Base-by-base conservation (phyloP, 2,797 vertebrate species). In the Moxostoma hubbsi region DNA sequence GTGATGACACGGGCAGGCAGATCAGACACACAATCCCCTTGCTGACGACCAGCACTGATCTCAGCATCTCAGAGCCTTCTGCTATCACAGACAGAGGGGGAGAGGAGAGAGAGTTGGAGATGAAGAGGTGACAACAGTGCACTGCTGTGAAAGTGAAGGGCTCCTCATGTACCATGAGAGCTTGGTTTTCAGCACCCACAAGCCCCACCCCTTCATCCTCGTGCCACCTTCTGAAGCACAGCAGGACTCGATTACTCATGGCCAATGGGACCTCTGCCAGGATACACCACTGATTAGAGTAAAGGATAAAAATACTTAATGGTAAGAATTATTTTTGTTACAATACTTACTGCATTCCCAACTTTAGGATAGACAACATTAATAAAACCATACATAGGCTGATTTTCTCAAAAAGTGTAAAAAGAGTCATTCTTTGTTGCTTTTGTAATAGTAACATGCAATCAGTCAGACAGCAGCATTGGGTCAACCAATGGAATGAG, bases 11-110 rank as follows among this genome's bases (percentile, higher is more conserved):
- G 86, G 86, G 84, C 90, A 87, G 90, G 84, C 86, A 90, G 85
- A 84, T 87, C 89, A 83, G 90, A 90, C 81, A 91, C 73, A n/a
- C 2, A 24, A 92, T 90, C 89, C 2, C 58, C 58, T 85, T 54
- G 75, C 88, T 92, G 93, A 93, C 92, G 93, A 90, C 89, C 82
- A 86, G 88, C 85, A 54, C 89, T 88, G 89, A 90, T 90, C 88
- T 62, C 82, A 90, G 87, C 91, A 91, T 88, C 90, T 90, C 74
- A 61, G 43, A 76, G 65, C 79, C 83, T 81, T 89, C 87, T 86
- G 88, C 91, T 91, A 90, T 92, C 88, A 91, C 87, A 83, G 45
- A 82, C 79, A 53, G 43, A 63, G 5, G 63, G 47, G 18, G 11
- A 49, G 75, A 8, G 47, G 6, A 54, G 59, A 55, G 57, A 46